Evolutionary conservation across 2,888 invertebrate species (phyloP).

Genomic region (Melinopterus prodromus): DNA sequence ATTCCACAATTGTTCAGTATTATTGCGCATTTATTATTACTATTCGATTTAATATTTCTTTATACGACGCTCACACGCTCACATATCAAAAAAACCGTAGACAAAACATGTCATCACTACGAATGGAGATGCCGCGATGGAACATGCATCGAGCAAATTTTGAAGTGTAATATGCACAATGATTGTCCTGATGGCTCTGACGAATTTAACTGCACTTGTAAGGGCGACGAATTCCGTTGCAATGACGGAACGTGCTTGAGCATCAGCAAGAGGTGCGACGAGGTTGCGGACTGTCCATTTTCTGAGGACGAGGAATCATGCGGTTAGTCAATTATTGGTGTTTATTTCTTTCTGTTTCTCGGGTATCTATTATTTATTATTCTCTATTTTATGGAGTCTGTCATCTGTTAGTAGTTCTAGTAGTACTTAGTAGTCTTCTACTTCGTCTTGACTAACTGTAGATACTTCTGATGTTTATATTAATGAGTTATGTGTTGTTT

Average conservation of each 20-base stretch:
- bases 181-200: conserved; percentile 86
- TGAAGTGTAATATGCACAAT: conserved; percentile 65
- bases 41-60: not conserved
- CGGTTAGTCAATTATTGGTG: conserved; percentile 54
- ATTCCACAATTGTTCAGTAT: not conserved
- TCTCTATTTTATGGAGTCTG: not conserved
- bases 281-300: conserved; percentile 63
- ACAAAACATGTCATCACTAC: conserved; percentile 48
- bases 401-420: not conserved
- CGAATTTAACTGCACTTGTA: conserved; percentile 76
- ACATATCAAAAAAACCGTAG: not conserved
- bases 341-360: not conserved
- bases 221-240: conserved; percentile 67
- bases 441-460: not conserved
- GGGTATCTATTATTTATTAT: not conserved
- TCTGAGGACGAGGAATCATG: conserved; percentile 68
- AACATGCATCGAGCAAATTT: conserved; percentile 61
- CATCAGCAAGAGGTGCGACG: conserved; percentile 63
- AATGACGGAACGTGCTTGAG: conserved; percentile 64
- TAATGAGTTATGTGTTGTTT: not conserved
- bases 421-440: not conserved
- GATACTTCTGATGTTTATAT: not conserved
- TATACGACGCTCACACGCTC: not conserved
- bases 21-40: not conserved
- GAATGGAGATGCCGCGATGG: conserved; percentile 67